Percentiles rank a stretch among this genome's conserved stretches.
Evolutionary conservation across 2,888 invertebrate species (phyloP).

Genomic region (Watsonalla binaria): DNA sequence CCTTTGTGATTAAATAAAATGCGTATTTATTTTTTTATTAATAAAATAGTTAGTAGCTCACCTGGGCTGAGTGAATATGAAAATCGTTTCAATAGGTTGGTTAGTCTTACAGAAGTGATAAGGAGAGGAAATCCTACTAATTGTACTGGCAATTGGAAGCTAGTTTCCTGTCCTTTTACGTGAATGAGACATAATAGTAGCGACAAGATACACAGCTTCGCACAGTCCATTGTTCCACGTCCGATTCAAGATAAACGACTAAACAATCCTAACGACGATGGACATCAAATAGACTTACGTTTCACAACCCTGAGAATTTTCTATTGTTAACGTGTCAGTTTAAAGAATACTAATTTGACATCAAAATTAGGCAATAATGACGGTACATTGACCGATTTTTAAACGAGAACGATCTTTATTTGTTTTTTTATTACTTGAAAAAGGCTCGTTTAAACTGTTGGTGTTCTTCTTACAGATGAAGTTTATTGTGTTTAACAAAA

Average conservation of each 20-base stretch:
- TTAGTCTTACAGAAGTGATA: slow-evolving; percentile 85
- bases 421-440: too few species aligned
- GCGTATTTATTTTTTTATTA: too few species aligned
- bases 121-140: slow-evolving; percentile 91
- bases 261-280: neutral
- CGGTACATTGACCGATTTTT: neutral
- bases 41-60: slow-evolving; percentile 56
- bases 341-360: neutral
- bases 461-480: too few species aligned
- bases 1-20: too few species aligned
- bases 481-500: too few species aligned
- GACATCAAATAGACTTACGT: neutral
- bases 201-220: slow-evolving; percentile 8
- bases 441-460: too few species aligned
- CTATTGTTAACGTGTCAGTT: neutral
- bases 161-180: slow-evolving; percentile 57
- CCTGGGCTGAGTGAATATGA: slow-evolving; percentile 89
- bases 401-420: neutral
- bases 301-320: neutral
- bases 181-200: slow-evolving; percentile 17
- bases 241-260: neutral
- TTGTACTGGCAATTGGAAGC: slow-evolving; percentile 90
- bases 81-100: slow-evolving; percentile 90
- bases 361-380: neutral
- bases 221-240: slow-evolving; percentile 13